Percentiles rank a stretch among this genome's conserved stretches.
Evolutionary conservation across 1,140 invertebrate genomes (phyloP).

Genomic region (Drosophila setifemur): DNA sequence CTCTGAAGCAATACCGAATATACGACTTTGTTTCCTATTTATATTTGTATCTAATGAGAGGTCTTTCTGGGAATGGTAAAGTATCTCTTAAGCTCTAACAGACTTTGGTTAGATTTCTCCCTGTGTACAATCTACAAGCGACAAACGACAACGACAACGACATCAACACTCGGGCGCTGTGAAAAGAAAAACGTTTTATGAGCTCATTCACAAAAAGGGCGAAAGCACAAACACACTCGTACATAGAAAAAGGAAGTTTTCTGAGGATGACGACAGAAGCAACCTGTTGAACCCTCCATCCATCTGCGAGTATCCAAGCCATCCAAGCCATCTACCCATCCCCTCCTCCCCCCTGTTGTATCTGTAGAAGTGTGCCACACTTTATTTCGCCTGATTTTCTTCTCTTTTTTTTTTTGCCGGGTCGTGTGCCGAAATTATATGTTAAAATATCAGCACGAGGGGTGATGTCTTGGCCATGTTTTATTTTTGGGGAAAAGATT

Average conservation of each 20-base stretch:
- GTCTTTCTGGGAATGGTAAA: too few species aligned
- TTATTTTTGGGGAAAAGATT: slow-evolving; percentile 45
- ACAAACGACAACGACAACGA: slow-evolving; percentile 48
- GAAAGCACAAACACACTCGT: slow-evolving; percentile 37
- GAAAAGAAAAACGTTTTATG: slow-evolving; percentile 80
- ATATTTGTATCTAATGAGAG: too few species aligned
- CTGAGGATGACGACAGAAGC: slow-evolving; percentile 54
- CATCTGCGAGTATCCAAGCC: neutral
- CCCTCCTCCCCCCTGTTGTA: neutral
- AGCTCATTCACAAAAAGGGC: slow-evolving; percentile 78
- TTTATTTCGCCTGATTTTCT: slow-evolving; percentile 11
- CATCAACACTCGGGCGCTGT: slow-evolving; percentile 74
- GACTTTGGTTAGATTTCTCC: neutral
- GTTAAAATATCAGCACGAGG: slow-evolving; percentile 52
- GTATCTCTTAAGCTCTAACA: too few species aligned
- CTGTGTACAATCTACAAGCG: slow-evolving; percentile 17
- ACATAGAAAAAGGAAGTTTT: slow-evolving; percentile 55
- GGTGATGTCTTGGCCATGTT: slow-evolving; percentile 20
- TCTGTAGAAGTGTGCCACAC: slow-evolving; percentile 34
- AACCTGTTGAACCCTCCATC: slow-evolving; percentile 61
- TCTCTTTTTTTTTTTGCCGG: slow-evolving; percentile 4
- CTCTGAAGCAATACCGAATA: too few species aligned
- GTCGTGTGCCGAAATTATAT: slow-evolving; percentile 69
- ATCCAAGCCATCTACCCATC: neutral
- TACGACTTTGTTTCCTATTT: too few species aligned